Percentiles rank a stretch among this genome's conserved stretches.
These are phyloP conservation scores for Trachythela sp. DNA, from an alignment of 64 coral and sea anemone species.

Conservation along the genomic window DNA sequence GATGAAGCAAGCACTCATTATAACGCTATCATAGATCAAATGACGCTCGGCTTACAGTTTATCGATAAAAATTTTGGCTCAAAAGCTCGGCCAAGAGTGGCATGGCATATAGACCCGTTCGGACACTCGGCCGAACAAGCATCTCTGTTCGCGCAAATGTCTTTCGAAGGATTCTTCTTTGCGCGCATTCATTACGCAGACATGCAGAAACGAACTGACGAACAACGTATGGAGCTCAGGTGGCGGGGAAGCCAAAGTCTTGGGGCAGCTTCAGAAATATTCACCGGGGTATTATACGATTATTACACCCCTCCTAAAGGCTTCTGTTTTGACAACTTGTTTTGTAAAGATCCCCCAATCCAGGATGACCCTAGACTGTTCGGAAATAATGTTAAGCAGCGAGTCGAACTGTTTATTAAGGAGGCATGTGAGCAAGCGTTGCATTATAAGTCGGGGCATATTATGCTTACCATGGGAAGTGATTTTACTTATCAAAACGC, in stretches of 20 bases:
- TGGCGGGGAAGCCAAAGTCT: constrained; percentile 49
- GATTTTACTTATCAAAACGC: constrained; percentile 61
- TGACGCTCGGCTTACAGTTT: constrained; percentile 44
- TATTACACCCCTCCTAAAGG: constrained; percentile 34
- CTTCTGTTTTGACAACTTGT: constrained; percentile 49
- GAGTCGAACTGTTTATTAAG: constrained; percentile 14
- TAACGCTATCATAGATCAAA: constrained; percentile 59
- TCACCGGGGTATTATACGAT: constrained; percentile 46
- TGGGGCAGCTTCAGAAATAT: constrained; percentile 24
- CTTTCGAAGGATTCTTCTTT: constrained; percentile 52
- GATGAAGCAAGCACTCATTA: constrained; percentile 50
- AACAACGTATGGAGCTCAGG: constrained; percentile 31
- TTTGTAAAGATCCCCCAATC: constrained; percentile 28
- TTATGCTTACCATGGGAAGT: constrained; percentile 49
- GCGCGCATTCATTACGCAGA: constrained; percentile 43
- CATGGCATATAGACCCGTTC: constrained; percentile 55
- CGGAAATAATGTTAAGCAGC: constrained; percentile 26
- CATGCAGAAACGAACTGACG: constrained; percentile 7
- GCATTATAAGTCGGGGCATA: constrained; percentile 28
- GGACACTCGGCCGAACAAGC: constrained; percentile 55
- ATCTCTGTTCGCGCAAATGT: constrained; percentile 48
- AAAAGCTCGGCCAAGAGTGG: constrained; percentile 33
- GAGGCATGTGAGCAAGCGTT: constrained; percentile 12
- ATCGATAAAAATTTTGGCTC: constrained; percentile 35
- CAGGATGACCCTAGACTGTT: constrained; percentile 46